These are phyloP conservation scores for Miltochrista miniata DNA, from an alignment of 2,888 invertebrate species.

Conservation along the genomic window DNA sequence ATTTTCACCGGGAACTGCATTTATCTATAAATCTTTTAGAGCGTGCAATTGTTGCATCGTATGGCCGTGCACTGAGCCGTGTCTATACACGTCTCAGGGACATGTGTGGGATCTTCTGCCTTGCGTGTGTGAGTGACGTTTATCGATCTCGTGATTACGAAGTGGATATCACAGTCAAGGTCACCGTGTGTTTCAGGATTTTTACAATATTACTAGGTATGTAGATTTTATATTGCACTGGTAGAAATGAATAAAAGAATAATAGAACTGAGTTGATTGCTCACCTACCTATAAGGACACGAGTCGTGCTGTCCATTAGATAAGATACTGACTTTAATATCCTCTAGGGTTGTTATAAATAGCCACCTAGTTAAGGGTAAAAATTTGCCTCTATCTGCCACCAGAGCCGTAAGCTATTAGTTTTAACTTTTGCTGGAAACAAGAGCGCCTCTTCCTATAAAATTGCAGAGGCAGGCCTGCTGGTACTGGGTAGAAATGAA, in stretches of 20 bases:
- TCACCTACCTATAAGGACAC: no score
- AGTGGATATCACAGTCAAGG: constrained; percentile 62
- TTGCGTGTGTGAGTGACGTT: constrained; percentile 48
- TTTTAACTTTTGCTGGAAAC: no score
- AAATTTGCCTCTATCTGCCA: background rate
- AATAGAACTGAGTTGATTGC: no score
- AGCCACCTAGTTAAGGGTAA: no score
- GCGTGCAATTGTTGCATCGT: constrained; percentile 83
- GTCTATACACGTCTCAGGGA: constrained; percentile 23
- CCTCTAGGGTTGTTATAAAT: no score
- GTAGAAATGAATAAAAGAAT: no score
- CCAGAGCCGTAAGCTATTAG: background rate
- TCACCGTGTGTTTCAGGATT: constrained; percentile 25
- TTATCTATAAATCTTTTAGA: constrained; percentile 84
- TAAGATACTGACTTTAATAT: no score
- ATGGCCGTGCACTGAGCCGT: constrained; percentile 77
- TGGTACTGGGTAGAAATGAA: no score
- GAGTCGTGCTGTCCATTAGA: no score
- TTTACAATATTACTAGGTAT: constrained; percentile 5
- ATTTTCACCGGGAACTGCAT: constrained; percentile 84
- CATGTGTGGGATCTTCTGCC: constrained; percentile 43
- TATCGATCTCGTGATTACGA: constrained; percentile 49
- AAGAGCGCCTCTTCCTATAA: background rate
- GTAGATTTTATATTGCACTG: background rate
- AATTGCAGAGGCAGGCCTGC: no score